Conservation (phyloP, 2,888 invertebrate species). For the Melinaea marsaeus region DNA sequence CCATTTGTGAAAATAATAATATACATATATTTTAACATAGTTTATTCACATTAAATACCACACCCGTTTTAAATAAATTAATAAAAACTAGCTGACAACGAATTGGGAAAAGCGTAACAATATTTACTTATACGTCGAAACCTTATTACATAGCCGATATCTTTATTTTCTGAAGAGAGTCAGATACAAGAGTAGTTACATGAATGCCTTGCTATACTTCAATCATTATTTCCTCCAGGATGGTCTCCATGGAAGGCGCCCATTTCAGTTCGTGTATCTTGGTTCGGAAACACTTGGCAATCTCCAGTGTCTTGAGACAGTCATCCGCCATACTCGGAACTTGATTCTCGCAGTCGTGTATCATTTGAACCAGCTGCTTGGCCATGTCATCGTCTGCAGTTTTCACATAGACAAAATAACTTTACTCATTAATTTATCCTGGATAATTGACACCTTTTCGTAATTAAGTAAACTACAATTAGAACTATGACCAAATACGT, state of each 20-base stretch:
- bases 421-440: no score
- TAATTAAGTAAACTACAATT: no score
- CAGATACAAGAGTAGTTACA: no score
- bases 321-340: slow-evolving; percentile 40
- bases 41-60: no score
- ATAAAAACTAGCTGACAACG: slow-evolving; percentile 32
- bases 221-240: slow-evolving; percentile 58
- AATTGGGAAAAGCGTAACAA: slow-evolving; percentile 29
- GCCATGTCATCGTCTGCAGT: slow-evolving; percentile 53
- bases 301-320: slow-evolving; percentile 50
- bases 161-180: background rate
- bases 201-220: slow-evolving; percentile 34
- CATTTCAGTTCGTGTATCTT: slow-evolving; percentile 64
- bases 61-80: no score
- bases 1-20: no score
- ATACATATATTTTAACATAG: no score
- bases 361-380: slow-evolving; percentile 52
- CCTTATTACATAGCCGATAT: slow-evolving; percentile 10
- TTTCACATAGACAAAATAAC: background rate
- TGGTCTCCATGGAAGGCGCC: slow-evolving; percentile 60
- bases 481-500: no score
- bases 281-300: slow-evolving; percentile 62
- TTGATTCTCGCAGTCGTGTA: slow-evolving; percentile 55
- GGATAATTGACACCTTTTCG: no score
- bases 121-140: slow-evolving; percentile 1